Conservation (phyloP, 1,140 invertebrate species). For the Bombus cullumanus region DNA sequence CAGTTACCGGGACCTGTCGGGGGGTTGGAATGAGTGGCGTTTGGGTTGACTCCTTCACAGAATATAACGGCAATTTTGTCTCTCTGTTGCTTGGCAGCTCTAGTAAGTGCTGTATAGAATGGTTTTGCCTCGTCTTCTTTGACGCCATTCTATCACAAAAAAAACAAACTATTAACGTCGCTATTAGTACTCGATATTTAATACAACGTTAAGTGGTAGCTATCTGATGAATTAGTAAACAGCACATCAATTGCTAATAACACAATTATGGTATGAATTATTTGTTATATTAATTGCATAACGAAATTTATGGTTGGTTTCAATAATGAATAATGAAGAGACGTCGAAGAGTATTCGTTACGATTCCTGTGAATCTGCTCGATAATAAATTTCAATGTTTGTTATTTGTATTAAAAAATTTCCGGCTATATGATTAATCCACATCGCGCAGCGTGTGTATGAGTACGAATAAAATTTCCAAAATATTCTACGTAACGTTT, state of each 20-base stretch:
- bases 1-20: constrained; percentile 79
- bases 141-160: constrained; percentile 76
- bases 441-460: neutral
- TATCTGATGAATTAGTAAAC: constrained; percentile 7
- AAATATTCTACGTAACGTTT: neutral
- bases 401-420: neutral
- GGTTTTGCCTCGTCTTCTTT: constrained; percentile 78
- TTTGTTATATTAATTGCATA: constrained; percentile 37
- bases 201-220: neutral
- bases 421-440: neutral
- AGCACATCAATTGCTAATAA: constrained; percentile 17
- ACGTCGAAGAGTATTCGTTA: neutral
- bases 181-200: neutral
- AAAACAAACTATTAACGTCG: neutral
- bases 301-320: constrained; percentile 24
- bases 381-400: neutral
- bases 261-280: constrained; percentile 27
- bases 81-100: constrained; percentile 78
- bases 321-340: constrained; percentile 29
- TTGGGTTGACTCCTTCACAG: constrained; percentile 70
- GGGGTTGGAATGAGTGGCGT: constrained; percentile 70
- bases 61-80: constrained; percentile 71
- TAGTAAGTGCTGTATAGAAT: constrained; percentile 81
- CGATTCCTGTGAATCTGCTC: neutral
- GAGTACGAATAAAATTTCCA: neutral